Conservation (phyloP, 2,797 vertebrate genomes). For the Chloroceryle amazona region DNA sequence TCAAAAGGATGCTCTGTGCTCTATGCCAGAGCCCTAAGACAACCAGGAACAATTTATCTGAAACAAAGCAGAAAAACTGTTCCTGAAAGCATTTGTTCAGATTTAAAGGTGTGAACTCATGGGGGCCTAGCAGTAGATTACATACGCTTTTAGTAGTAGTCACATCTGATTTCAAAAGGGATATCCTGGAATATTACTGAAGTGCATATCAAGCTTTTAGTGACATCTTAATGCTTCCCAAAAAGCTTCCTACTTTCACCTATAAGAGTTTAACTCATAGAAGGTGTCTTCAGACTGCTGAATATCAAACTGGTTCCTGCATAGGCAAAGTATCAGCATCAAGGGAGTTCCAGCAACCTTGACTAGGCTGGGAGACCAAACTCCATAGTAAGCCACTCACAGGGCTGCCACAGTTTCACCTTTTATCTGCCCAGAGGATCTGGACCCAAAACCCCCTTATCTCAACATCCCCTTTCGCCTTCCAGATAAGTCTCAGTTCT, state of each 20-base stretch:
- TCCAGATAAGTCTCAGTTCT: neutral
- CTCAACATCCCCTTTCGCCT: neutral
- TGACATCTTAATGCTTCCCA: neutral
- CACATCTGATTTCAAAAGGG: neutral
- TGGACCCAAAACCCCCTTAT: neutral
- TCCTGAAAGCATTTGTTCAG: neutral
- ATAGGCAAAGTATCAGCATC: neutral
- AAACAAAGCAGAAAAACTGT: neutral
- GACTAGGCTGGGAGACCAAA: neutral
- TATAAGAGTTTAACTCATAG: neutral
- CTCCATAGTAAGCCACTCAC: neutral
- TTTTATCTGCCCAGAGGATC: neutral
- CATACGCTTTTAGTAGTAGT: neutral
- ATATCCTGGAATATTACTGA: neutral
- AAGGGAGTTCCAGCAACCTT: neutral
- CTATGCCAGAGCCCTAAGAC: neutral
- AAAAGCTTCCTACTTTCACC: neutral
- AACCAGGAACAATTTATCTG: neutral
- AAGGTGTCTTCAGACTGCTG: neutral
- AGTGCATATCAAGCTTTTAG: neutral
- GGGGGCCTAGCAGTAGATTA: neutral
- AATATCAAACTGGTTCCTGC: neutral
- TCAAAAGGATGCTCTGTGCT: neutral
- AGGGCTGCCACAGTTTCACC: neutral
- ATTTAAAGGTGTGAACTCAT: neutral